Conservation (phyloP, 2,113 vertebrate species). For the Urocynchramus pylzowi region DNA sequence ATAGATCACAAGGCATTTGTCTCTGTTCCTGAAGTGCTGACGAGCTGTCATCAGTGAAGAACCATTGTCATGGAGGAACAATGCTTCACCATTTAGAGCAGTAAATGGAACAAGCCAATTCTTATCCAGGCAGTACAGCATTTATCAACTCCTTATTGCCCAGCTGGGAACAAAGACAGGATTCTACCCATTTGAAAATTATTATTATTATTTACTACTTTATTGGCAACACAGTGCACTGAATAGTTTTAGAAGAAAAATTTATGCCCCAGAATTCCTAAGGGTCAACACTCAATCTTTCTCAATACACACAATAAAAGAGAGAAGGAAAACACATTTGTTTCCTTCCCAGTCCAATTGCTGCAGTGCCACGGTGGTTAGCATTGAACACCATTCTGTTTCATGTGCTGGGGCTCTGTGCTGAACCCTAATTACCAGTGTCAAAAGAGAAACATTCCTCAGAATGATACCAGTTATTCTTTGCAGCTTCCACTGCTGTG, state of each 20-base stretch:
- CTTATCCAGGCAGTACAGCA: slow-evolving; percentile 9
- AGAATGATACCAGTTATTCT: not conserved
- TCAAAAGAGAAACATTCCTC: not conserved
- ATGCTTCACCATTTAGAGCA: slow-evolving; percentile 44
- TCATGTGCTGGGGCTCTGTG: not conserved
- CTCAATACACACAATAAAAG: slow-evolving; percentile 27
- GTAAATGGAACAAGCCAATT: slow-evolving; percentile 44
- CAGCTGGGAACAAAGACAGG: slow-evolving; percentile 30
- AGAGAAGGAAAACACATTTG: slow-evolving; percentile 14
- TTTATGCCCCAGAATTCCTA: slow-evolving; percentile 35
- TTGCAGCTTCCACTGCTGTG: not conserved
- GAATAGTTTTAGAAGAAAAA: slow-evolving; percentile 33
- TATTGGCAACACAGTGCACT: slow-evolving; percentile 30
- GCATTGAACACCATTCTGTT: not conserved
- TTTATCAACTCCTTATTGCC: slow-evolving; percentile 45
- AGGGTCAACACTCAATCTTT: slow-evolving; percentile 12
- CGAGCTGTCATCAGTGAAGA: slow-evolving; percentile 10
- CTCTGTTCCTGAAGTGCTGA: not conserved
- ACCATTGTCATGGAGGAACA: slow-evolving; percentile 22
- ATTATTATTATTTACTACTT: slow-evolving; percentile 56
- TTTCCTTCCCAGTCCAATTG: not conserved
- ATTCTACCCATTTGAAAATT: slow-evolving; percentile 56
- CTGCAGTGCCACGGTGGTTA: not conserved
- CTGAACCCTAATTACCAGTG: not conserved
- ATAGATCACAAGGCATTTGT: not conserved